A percentile compares a stretch with the other conserved stretches of the same genome.
Conservation (phyloP, 2,888 invertebrate species). For the Eupithecia abbreviata region DNA sequence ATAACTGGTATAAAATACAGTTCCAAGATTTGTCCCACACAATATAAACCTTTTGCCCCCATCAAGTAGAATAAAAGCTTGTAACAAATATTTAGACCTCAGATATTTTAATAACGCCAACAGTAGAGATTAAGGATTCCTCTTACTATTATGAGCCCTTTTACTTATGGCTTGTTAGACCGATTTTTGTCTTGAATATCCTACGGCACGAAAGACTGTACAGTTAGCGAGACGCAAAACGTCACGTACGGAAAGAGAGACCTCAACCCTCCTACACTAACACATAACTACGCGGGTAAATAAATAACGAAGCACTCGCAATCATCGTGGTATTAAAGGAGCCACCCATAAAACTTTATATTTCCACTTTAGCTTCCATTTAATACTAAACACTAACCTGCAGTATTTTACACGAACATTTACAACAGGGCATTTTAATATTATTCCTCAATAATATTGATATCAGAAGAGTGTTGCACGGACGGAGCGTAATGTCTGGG, state of each 20-base stretch:
- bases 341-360: background rate
- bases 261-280: background rate
- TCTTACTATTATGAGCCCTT: background rate
- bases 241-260: no score
- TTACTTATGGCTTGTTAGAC: background rate
- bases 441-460: background rate
- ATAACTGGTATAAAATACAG: no score
- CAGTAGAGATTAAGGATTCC: background rate
- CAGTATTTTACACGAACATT: background rate
- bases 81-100: background rate
- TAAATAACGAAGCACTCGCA: background rate
- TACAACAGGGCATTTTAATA: background rate
- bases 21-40: no score
- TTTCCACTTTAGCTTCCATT: background rate
- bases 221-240: no score
- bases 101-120: background rate
- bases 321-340: background rate
- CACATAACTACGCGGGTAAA: background rate
- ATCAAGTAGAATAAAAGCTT: no score
- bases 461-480: background rate
- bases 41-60: no score
- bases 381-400: slow-evolving; percentile 1
- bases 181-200: background rate
- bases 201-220: background rate
- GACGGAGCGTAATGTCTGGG: background rate